These are phyloP conservation scores for Drosophila kambysellisi DNA, from an alignment of 2,888 invertebrate species.

Conservation along the genomic window DNA sequence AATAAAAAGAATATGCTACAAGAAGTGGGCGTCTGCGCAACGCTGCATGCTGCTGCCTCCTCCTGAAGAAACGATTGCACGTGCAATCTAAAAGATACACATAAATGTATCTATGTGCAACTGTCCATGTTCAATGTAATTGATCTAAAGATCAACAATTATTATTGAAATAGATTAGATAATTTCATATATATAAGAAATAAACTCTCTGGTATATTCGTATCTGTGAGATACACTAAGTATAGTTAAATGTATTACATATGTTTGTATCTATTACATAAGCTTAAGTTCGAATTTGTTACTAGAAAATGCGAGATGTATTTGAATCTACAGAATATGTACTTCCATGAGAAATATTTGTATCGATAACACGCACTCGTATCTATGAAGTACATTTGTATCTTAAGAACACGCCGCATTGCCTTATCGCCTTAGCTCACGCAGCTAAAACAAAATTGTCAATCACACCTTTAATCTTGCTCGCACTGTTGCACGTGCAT, in stretches of 20 bases:
- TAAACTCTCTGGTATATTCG: neutral
- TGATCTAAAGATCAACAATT: neutral
- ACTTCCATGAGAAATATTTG: neutral
- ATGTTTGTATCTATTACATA: neutral
- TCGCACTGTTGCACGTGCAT: constrained; percentile 4
- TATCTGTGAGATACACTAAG: neutral
- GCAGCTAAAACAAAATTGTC: neutral
- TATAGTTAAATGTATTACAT: neutral
- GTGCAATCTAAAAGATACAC: constrained; percentile 18
- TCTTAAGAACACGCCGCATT: neutral
- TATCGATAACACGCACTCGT: neutral
- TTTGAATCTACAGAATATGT: neutral
- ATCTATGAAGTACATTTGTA: neutral
- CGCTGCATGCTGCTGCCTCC: constrained; percentile 12
- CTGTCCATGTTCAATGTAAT: neutral
- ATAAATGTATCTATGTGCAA: neutral
- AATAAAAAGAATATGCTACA: neutral
- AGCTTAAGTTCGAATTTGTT: neutral
- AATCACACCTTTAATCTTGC: constrained; percentile 5
- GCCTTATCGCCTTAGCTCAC: neutral
- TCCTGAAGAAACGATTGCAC: constrained; percentile 1
- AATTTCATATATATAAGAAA: neutral
- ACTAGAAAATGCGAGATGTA: neutral
- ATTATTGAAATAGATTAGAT: neutral
- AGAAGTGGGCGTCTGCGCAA: constrained; percentile 50